Percentiles rank a stretch among this genome's conserved stretches.
phyloP scores from a whole-genome alignment of 2,888 invertebrate genomes.

The Lasioglossum figueresi region DNA sequence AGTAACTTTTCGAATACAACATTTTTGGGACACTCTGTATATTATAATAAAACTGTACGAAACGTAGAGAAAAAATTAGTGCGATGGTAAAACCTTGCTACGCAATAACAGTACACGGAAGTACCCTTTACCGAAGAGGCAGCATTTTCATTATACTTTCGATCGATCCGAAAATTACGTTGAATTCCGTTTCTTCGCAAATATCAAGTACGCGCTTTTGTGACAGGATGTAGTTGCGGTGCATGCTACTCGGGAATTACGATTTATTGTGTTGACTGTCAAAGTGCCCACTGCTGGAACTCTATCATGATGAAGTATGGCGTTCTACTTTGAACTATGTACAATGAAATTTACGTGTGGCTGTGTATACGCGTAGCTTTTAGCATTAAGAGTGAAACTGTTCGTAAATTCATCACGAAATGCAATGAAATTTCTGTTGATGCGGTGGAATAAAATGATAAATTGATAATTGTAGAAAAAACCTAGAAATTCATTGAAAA shows the following conservation, averaged over 20 bases:
- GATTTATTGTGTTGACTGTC: constrained; percentile 1
- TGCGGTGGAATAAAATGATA: too few species aligned
- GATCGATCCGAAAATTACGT: background rate
- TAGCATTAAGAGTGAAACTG: background rate
- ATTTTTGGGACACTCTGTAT: too few species aligned
- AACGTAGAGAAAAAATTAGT: too few species aligned
- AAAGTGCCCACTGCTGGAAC: background rate
- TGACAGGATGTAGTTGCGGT: background rate
- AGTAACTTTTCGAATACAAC: too few species aligned
- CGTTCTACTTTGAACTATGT: constrained; percentile 2
- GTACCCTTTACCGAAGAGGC: background rate
- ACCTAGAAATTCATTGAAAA: too few species aligned
- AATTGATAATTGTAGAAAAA: too few species aligned
- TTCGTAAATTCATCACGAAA: background rate
- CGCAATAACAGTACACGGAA: background rate
- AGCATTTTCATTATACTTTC: background rate
- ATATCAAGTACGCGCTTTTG: background rate
- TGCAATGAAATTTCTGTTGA: too few species aligned
- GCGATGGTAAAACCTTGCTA: background rate
- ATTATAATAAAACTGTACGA: too few species aligned
- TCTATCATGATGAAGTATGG: background rate
- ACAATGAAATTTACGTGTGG: background rate
- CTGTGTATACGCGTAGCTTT: background rate
- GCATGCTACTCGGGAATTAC: background rate
- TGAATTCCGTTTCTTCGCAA: background rate